Evolutionary conservation across 1,140 invertebrate species (phyloP), one percentile per base, ranked within the genome.

Genomic region (Drosophila tani): DNA sequence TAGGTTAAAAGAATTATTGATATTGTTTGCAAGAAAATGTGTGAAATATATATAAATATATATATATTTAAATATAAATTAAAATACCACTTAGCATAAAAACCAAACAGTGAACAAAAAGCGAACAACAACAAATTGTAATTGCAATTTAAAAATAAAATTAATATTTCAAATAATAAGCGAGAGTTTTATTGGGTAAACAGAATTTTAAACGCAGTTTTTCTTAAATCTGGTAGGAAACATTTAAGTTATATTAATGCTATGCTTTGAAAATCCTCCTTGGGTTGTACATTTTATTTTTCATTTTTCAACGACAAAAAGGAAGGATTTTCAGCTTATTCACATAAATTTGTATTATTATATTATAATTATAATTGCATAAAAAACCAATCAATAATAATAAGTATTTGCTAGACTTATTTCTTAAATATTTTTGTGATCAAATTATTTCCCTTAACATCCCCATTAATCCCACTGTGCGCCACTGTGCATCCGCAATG

Each of bases 111-210:
- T 64, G 64, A 69, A 58, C 60, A 84, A 51, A 81, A 81, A 49
- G 53, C 65, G 51, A 78, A 78, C 40, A 75, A 65, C 63, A 84
- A 84, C 76, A 79, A 82, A 86, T 86, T 86, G 82, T 86, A 86
- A 76, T 73, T 79, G 82, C 82, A 86, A 86, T 86, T 86, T 86
- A 79, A 87, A 86, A 87, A 87, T 87, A 87, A 87, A 87, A 82
- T 86, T 80, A 87, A 87, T 80, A 87, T 87, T 82, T 87, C 79
- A 85, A 81, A 76, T 85, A 85, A 85, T 62, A 58, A 40, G 9
- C 21, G 11, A 29, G 14, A 7, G 43, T 43, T 40, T 56, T 32
- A 24, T 67, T 66, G 35, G 50, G 32, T 35, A 3, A 3, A 9
- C 0, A 11, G 0, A 3, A 11, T 35, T 35, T 35, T 35, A 35